Conservation (phyloP, 2,113 vertebrate genomes). For the Carollia perspicillata region DNA sequence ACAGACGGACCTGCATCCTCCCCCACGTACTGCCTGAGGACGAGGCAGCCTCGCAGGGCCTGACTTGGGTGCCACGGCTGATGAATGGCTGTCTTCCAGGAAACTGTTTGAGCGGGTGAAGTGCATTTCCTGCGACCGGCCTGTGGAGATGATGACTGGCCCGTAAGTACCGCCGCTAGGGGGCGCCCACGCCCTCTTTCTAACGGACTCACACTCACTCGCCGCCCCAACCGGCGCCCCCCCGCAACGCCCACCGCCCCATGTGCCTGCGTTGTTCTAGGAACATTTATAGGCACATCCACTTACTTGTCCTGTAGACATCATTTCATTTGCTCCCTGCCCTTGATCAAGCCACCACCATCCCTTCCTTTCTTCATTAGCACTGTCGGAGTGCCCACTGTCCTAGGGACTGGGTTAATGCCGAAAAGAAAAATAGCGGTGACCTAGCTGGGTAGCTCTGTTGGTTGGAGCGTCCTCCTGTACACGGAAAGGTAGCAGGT, state of each 20-base stretch:
- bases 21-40: neutral
- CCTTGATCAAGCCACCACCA: neutral
- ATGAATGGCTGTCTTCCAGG: slow-evolving; percentile 59
- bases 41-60: neutral
- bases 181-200: neutral
- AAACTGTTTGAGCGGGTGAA: slow-evolving; percentile 77
- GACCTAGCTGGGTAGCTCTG: too few species aligned
- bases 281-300: neutral
- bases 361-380: neutral
- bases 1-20: neutral
- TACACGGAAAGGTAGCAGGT: too few species aligned
- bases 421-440: neutral
- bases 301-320: neutral
- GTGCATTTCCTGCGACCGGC: slow-evolving; percentile 80
- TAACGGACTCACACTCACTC: neutral
- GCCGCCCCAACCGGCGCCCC: too few species aligned
- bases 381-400: neutral
- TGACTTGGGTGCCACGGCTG: neutral
- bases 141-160: slow-evolving; percentile 49
- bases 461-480: too few species aligned
- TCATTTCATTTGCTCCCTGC: neutral
- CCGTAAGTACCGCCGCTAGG: slow-evolving; percentile 73
- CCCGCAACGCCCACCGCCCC: too few species aligned
- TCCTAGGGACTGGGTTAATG: neutral
- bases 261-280: neutral